Base-by-base conservation (phyloP, 2,113 vertebrate species). In the Barnardius zonarius region DNA sequence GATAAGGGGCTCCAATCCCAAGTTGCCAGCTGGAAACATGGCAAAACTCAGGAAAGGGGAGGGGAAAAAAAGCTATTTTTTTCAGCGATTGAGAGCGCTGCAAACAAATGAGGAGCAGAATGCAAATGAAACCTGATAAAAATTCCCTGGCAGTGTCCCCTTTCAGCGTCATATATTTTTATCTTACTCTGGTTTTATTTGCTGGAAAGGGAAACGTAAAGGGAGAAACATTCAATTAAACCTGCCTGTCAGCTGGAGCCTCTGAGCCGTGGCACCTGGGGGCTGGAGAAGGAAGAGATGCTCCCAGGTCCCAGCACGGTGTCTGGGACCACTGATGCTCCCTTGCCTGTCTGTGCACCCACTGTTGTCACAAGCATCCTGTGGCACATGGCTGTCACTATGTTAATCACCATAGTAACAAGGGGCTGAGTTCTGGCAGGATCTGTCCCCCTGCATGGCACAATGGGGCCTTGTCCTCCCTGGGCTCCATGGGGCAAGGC, bases 111-210 rank as follows among this genome's bases (percentile, higher is more conserved):
- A 37, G 35, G 88, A 89, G 54, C 55, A 93, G 94, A 95, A 80
- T 5, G 15, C 90, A 94, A 85, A 97, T 93, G 92, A 79, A 95
- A 92, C 9, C 44, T 8, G 3, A 91, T 92, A 94, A 93, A 94
- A 92, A 94, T 51, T 88, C 82, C 88, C 80, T 92, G 92, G 88
- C 92, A 92, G 86, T 14, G 70, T 87, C 94, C 93, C 62, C 88
- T 96, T 96, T 94, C 92, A 95, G 97, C 94, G 5, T 46, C 94
- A 95, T 94, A 87, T 93, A 96, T 93, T 97, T 97, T 96, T 94
- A 96, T 97, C 82, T 93, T 15, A 14, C 88, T 92, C 39, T 1
- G 23, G 77, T 46, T 95, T 94, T 97, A 93, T 97, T 94, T 92
- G 67, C 90, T 75, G 94, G 92, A 92, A 94, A 96, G 79, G 31